Base-by-base conservation (phyloP, 1,140 invertebrate species). In the Cecropterus lyciades region DNA sequence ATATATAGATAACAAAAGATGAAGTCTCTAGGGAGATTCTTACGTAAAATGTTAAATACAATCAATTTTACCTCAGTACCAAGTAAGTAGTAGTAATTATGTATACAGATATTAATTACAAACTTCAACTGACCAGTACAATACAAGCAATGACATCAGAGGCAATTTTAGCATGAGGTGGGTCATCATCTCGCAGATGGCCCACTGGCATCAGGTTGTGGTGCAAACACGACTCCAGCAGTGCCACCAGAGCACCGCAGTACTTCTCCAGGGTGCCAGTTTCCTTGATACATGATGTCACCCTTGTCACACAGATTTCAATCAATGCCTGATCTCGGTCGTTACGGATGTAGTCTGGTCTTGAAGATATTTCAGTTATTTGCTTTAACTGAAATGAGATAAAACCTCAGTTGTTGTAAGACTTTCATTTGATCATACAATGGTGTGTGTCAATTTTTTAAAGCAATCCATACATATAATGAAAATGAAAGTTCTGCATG, bases 121-220 rank as follows among this genome's bases (percentile, higher is more conserved):
- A 0, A 3, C 10, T 11, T 11, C 16, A 40, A 69, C 73, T 94
- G 93, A 98, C 97, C 93, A 98, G 93, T 92, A 99, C 98, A 85
- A 99, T 96, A 92, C 97, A 98, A 53, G 97, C 98, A 75, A 99
- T 96, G 52, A 99, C 95, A 93, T 99, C 98, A 48, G 97, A 97
- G 6, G 97, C 97, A 79, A 99, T 98, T 93, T 99, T 99, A 14
- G 97, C 97, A 94, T 99, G 98, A 5, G 98, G 97, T 9, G 98
- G 97, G 92, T 98, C 97, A 80, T 97, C 96, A 92, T 97, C 96
- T 45, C 93, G 88, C n/a, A 95, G 93, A 69, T 91, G 87, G 0
- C 85, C 87, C 5, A 93, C 80, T 0, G 97, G 96, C 86, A 97
- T 96, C 64, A 99, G 93, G 87, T 97, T 97, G 92, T 98, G 97